A percentile compares a stretch with the other conserved stretches of the same genome.
These are phyloP conservation scores for Syngnathus typhle DNA, from an alignment of 2,113 vertebrate species.

Conservation along the genomic window DNA sequence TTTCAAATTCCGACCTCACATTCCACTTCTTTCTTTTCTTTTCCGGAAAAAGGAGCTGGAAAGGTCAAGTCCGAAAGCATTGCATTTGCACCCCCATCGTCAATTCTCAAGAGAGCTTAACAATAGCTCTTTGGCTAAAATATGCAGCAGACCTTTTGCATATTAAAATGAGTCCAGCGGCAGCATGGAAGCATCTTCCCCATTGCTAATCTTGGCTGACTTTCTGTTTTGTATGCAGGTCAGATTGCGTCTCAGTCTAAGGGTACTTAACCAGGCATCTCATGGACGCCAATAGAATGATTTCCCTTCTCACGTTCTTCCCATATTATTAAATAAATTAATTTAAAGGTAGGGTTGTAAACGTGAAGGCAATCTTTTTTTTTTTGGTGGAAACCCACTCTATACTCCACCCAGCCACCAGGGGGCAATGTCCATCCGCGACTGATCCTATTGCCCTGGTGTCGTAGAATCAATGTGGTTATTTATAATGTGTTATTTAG, in stretches of 20 bases:
- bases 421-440: background rate
- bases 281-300: background rate
- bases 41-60: conserved; percentile 36
- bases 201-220: conserved; percentile 36
- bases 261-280: conserved; percentile 1
- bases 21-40: conserved; percentile 19
- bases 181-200: conserved; percentile 8
- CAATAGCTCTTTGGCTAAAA: conserved; percentile 57
- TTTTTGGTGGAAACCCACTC: too few species aligned
- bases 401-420: background rate
- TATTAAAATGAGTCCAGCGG: conserved; percentile 34
- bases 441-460: background rate
- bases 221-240: conserved; percentile 7
- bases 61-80: conserved; percentile 58
- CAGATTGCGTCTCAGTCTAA: conserved; percentile 16
- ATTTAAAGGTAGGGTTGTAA: background rate
- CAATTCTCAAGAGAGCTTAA: conserved; percentile 28
- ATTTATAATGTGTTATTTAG: background rate
- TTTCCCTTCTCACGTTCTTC: background rate
- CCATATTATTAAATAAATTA: too few species aligned
- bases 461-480: background rate
- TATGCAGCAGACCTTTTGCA: conserved; percentile 58
- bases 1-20: background rate
- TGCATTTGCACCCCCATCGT: conserved; percentile 9
- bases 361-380: background rate